Evolutionary conservation across 2,797 vertebrate genomes (phyloP), one percentile per base, ranked within the genome.

Genomic region (Ceryle rudis): DNA sequence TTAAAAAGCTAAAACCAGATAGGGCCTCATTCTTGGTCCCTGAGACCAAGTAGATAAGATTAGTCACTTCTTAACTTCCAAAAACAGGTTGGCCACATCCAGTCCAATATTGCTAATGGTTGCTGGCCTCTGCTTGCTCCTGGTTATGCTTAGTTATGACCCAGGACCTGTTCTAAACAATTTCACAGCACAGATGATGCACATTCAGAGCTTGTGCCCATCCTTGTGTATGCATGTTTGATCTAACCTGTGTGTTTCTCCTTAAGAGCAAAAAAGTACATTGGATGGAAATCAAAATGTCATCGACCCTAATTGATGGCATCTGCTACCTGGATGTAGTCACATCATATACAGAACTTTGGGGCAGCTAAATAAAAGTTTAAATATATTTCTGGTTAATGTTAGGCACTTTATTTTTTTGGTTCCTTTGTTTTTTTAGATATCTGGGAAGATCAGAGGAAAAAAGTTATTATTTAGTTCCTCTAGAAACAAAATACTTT

Each of bases 11-110:
- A 10, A 44, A 72, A 64, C 1, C 2, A 64, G 5, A 6, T 25
- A 51, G 9, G 14, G 14, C 3, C 4, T 8, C 26, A 20, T 62
- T 77, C 18, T 70, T 35, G 46, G 10, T 8, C n/a, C 20, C 49
- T 52, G 10, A 39, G 33, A 69, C 14, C 1, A n/a, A 58, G 8
- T n/a, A 44, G 5, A 2, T 54, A 61, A 70, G 28, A 41, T n/a
- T 39, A 62, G 7, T 5, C 0, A 3, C 10, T 65, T 20, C 3
- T 15, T 2, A 22, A 11, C 13, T n/a, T 81, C 28, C 20, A 23
- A 6, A 92, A 88, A 6, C 8, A 81, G 29, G 3, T 12, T 70
- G 42, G 4, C 35, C 16, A n/a, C 8, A 26, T 69, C 37, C 42
- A 70, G 0, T 23, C 14, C 57, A 35, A 37, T 44, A 47, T 17